Percentiles rank a stretch among this genome's conserved stretches.
Conservation (phyloP, 2,888 invertebrate genomes). For the Conops quadrifasciatus region DNA sequence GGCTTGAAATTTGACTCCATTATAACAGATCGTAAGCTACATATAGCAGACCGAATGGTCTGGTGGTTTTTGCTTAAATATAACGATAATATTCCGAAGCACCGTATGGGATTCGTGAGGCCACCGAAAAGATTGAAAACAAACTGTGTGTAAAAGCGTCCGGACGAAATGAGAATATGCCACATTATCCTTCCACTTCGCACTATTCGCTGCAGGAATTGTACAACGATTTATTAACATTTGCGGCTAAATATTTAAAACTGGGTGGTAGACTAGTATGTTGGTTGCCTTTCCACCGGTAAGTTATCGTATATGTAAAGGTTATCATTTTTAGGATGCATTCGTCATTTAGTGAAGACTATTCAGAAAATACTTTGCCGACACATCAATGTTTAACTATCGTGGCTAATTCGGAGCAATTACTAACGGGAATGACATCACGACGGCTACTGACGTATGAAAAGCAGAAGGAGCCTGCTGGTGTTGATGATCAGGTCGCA, state of each 20-base stretch:
- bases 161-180: conserved; percentile 71
- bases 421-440: conserved; percentile 80
- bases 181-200: conserved; percentile 85
- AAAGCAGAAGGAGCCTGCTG: conserved; percentile 72
- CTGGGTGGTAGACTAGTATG: conserved; percentile 86
- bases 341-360: conserved; percentile 72
- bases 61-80: neutral
- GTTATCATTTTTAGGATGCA: neutral
- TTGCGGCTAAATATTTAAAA: conserved; percentile 80
- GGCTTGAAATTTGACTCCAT: conserved; percentile 85
- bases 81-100: conserved; percentile 69
- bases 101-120: conserved; percentile 96
- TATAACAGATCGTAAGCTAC: conserved; percentile 88
- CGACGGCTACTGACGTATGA: conserved; percentile 86
- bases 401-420: conserved; percentile 88
- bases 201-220: conserved; percentile 85
- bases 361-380: conserved; percentile 78
- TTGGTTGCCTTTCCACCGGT: conserved; percentile 94
- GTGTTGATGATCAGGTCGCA: conserved; percentile 55
- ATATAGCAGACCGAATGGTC: neutral
- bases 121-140: conserved; percentile 78
- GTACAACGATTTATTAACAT: conserved; percentile 83
- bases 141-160: conserved; percentile 66
- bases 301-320: conserved; percentile 13
- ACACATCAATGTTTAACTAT: conserved; percentile 80